Evolutionary conservation across 2,888 invertebrate species (phyloP), one percentile per base, ranked within the genome.

Genomic region (Diarsia rubi): DNA sequence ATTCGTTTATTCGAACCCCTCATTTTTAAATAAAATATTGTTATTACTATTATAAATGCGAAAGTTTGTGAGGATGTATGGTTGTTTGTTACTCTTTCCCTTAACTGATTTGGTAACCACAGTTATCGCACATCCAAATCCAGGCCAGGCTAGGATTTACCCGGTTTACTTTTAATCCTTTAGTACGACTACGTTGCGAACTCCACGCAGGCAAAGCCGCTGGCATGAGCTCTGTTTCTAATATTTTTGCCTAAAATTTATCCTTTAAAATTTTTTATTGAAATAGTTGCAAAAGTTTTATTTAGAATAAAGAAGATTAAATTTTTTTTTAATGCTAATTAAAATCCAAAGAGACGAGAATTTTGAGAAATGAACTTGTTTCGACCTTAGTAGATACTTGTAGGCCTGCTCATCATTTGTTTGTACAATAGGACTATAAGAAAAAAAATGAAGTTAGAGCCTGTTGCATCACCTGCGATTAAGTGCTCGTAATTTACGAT

Each of bases 1-100:
- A 47, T 47, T 63, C 57, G 37, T 54, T 69, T 69, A 79, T 72
- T 70, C 9, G 52, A 82, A 19, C 19, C 44, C 57, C 21, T 42
- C 19, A 57, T 27, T 52, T 1, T n/a, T n/a, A 21, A 45, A 54
- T 44, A 44, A 57, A 57, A 69, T 69, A 19, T 31, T 69, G 19
- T 31, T 31, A 31, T 8, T 57, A 19, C 9, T 19, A 54, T 16
- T 27, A 24, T 11, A 14, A 24, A 27, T 27, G 27, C 31, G 31
- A 19, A 59, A 59, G 9, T 31, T 57, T 59, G 27, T 59, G 31
- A 19, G 59, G 19, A 31, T 31, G 31, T 3, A 59, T 11, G 3
- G 27, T 19, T 31, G 27, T 59, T 59, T 59, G 16, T 31, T 19
- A 31, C 19, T 19, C 59, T 59, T 19, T 59, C 0, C 31, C 9